A percentile compares a stretch with the other conserved stretches of the same genome.
phyloP scores from a whole-genome alignment of 2,888 invertebrate genomes.

The Ophion costatus region DNA sequence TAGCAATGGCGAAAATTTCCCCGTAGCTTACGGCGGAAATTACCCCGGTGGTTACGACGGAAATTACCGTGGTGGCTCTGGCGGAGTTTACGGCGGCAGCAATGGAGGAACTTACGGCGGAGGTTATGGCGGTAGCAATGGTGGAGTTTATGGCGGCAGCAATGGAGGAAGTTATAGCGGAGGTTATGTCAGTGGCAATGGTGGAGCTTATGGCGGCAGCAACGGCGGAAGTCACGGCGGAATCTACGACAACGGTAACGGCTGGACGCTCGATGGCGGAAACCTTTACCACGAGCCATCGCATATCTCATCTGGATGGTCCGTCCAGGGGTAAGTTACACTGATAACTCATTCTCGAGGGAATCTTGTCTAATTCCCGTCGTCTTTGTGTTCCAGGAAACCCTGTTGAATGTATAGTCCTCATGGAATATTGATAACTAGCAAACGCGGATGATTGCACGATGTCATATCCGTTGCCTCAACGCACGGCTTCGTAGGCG shows the following conservation, averaged over 20 bases:
- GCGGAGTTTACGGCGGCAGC: constrained; percentile 1
- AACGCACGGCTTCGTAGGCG: too few species aligned
- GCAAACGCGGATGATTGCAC: neutral
- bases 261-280: neutral
- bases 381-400: neutral
- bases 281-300: neutral
- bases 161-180: constrained; percentile 6
- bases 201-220: constrained; percentile 1
- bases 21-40: neutral
- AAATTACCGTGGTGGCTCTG: neutral
- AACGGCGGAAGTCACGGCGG: neutral
- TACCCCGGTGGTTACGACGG: neutral
- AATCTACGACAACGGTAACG: too few species aligned
- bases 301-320: neutral
- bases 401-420: neutral
- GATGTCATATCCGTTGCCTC: neutral
- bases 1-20: neutral
- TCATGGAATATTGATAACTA: neutral
- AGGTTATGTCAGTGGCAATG: neutral
- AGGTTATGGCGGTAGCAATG: neutral
- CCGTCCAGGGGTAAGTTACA: neutral
- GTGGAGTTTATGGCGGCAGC: neutral
- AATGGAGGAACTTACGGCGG: neutral
- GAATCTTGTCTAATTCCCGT: neutral
- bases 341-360: neutral